Evolutionary conservation across 2,113 vertebrate species (phyloP), one percentile per base, ranked within the genome.

Genomic region (Cepphus grylle): DNA sequence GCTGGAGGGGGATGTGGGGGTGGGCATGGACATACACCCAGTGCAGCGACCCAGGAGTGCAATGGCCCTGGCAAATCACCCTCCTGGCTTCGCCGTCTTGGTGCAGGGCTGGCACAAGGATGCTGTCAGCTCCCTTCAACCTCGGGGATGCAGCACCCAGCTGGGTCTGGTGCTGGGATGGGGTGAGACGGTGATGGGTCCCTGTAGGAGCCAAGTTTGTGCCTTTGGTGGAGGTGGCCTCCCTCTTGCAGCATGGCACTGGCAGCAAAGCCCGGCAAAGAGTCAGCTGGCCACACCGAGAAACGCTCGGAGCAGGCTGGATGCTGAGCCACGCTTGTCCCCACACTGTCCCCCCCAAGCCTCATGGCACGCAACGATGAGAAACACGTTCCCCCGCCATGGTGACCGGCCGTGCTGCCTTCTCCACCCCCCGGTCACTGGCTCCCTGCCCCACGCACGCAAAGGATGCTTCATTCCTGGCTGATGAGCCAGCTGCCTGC

Each of bases 321-420:
- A 21, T 1, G 2, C 26, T 59, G 76, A 15, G 72, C 53, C 3
- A 1, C 17, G 52, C 73, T 47, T 4, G 8, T 30, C 52, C 66
- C 27, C 52, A 58, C 0, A 1, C 30, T 7, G 20, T 32, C 15
- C 16, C 72, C 56, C 11, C 34, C 34, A 38, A 1, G 3, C 27
- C 42, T 47, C 3, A 7, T 1, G 6, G 34, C 52, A 15, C 3
- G 1, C 4, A 0, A 17, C 25, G 43, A 19, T 32, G 69, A 49
- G 29, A 62, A 49, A 17, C 59, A 18, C 0, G 3, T 34, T 50
- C 18, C 55, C 43, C 16, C 0, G 0, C 29, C 1, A 1, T 0
- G 0, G 9, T 21, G 42, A 52, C 73, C 2, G 1, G 45, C 73
- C 72, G 55, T 0, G 0, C 18, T 84, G 49, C 43, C 70, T 78